phyloP scores from a whole-genome alignment of 1,140 invertebrate species.

The Eufriesea mexicana region DNA sequence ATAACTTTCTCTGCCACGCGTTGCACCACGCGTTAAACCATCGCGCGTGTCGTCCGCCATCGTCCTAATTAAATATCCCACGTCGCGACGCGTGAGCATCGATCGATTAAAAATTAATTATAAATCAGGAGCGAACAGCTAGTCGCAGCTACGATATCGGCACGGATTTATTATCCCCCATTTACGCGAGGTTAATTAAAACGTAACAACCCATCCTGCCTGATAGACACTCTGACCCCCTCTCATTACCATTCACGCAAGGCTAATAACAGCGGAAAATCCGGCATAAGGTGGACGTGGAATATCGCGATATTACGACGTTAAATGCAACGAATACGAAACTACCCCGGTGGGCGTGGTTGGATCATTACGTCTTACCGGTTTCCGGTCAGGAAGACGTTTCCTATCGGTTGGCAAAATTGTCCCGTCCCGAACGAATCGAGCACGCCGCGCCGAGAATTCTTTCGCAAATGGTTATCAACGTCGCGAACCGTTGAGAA shows the following conservation, averaged over 20 bases:
- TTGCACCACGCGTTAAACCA: neutral
- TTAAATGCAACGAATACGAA: slow-evolving; percentile 8
- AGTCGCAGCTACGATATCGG: too few relatives aligned
- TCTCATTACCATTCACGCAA: neutral
- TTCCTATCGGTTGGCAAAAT: slow-evolving; percentile 15
- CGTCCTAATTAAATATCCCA: neutral
- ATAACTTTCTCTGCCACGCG: neutral
- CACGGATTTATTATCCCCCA: too few relatives aligned
- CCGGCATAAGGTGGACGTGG: neutral
- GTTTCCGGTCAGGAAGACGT: neutral
- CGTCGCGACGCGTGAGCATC: too few relatives aligned
- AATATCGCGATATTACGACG: neutral
- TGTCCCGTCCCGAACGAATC: neutral
- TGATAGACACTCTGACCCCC: too few relatives aligned
- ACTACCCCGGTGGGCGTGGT: slow-evolving; percentile 12
- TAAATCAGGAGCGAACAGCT: too few relatives aligned
- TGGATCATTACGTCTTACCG: neutral
- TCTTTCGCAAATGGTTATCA: slow-evolving; percentile 58
- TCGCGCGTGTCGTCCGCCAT: neutral
- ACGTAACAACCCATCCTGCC: neutral
- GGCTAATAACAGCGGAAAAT: neutral
- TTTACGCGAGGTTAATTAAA: neutral
- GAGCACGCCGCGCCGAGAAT: neutral
- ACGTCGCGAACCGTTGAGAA: slow-evolving; percentile 52
- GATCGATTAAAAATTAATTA: neutral